A percentile compares a stretch with the other conserved stretches of the same genome.
Evolutionary conservation across 2,797 vertebrate species (phyloP).

Genomic region (Sternotherus odoratus): DNA sequence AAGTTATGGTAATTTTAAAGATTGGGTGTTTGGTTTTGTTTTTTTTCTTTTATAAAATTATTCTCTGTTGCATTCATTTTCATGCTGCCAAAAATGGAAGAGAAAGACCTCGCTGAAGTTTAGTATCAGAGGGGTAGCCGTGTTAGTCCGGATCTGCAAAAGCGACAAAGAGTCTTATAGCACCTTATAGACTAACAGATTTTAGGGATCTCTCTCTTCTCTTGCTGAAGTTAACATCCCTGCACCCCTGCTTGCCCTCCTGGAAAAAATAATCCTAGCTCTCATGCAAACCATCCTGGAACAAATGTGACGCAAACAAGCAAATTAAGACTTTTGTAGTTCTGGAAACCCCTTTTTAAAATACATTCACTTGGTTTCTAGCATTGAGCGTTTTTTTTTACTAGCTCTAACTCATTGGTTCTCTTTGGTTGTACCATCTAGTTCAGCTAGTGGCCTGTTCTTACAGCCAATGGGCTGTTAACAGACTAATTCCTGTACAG

Average conservation of each 20-base stretch:
- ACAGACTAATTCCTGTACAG: not conserved
- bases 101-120: not conserved
- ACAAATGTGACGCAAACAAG: not conserved
- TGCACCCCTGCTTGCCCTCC: not conserved
- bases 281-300: not conserved
- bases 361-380: not conserved
- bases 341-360: not conserved
- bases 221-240: not conserved
- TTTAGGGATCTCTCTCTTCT: too few species aligned
- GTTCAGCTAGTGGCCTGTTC: not conserved
- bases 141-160: too few species aligned
- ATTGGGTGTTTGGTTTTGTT: not conserved
- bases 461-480: not conserved
- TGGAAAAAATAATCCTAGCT: not conserved
- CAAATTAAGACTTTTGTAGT: not conserved
- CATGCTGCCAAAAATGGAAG: not conserved
- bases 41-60: slow-evolving; percentile 26
- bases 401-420: fast-evolving
- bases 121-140: too few species aligned
- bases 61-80: not conserved
- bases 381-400: not conserved
- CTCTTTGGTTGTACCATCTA: not conserved
- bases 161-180: too few species aligned
- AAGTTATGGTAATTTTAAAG: not conserved
- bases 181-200: too few species aligned